Percentiles rank a stretch among this genome's conserved stretches.
These are phyloP conservation scores for Eulemur coronatus DNA, from an alignment of 2,797 vertebrate species.

Conservation along the genomic window DNA sequence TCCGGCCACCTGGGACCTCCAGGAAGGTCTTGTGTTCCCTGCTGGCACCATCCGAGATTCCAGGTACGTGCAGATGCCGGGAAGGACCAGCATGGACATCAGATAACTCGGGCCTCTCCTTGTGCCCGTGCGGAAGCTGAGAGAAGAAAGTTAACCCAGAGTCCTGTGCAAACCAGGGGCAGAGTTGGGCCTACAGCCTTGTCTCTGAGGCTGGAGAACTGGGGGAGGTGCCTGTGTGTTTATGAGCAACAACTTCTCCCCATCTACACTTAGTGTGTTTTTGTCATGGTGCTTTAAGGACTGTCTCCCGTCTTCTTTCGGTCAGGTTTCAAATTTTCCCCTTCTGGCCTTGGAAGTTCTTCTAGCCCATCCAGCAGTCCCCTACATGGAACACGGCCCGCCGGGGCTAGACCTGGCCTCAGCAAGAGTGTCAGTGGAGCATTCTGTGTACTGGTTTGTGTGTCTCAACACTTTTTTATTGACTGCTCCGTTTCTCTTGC, in stretches of 20 bases:
- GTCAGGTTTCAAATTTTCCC: neutral
- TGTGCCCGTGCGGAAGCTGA: constrained; percentile 23
- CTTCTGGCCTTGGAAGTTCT: neutral
- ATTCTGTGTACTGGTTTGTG: neutral
- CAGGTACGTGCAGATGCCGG: neutral
- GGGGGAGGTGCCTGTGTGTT: neutral
- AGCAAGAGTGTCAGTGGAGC: neutral
- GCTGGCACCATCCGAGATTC: neutral
- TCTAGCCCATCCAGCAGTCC: neutral
- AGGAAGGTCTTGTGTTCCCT: neutral
- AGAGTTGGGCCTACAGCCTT: neutral
- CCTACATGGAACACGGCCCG: neutral
- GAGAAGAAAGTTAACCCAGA: neutral
- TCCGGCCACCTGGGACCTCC: neutral
- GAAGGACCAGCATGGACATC: neutral
- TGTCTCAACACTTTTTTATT: neutral
- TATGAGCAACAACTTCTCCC: neutral
- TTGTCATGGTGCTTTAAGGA: neutral
- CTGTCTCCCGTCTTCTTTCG: neutral
- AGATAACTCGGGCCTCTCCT: neutral
- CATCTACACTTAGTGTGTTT: neutral
- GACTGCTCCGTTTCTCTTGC: neutral
- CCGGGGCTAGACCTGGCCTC: neutral
- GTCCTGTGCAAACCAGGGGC: neutral
- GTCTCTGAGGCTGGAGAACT: neutral